Conservation (phyloP, 2,113 vertebrate species). For the Ciconia maguari region DNA sequence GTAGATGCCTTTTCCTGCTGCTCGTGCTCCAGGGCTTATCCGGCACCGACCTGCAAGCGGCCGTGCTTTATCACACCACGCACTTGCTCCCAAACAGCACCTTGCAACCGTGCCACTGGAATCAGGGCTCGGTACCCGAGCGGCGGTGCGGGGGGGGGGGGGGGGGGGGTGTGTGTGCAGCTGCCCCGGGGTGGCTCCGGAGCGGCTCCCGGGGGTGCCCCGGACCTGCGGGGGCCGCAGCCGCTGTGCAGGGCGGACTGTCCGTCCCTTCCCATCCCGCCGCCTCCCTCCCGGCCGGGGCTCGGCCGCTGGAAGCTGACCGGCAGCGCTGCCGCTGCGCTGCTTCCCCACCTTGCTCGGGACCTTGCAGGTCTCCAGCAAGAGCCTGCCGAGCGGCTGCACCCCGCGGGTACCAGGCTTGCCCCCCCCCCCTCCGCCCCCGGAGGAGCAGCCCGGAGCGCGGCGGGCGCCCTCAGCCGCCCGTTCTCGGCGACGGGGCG, state of each 20-base stretch:
- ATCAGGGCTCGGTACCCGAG: not conserved
- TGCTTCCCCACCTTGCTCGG: not conserved
- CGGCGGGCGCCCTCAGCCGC: not conserved
- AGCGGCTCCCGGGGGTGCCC: not conserved
- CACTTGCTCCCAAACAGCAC: not conserved
- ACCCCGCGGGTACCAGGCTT: not conserved
- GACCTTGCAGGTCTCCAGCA: too few relatives aligned
- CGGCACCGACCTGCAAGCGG: not conserved
- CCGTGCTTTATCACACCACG: fast-evolving
- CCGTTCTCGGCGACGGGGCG: not conserved
- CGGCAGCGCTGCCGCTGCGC: not conserved
- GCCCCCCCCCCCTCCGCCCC: too few relatives aligned
- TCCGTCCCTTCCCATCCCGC: not conserved
- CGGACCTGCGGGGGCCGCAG: not conserved
- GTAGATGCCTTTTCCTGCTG: not conserved
- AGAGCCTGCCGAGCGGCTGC: not conserved
- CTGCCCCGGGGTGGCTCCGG: not conserved
- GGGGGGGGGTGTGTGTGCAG: too few relatives aligned
- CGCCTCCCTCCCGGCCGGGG: not conserved
- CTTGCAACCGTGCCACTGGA: not conserved
- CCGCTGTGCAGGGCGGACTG: not conserved
- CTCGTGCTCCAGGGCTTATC: not conserved
- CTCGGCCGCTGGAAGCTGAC: not conserved
- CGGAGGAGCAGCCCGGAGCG: not conserved
- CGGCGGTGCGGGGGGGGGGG: too few relatives aligned